Conservation (phyloP, 2,797 vertebrate genomes). For the Yasuhikotakia modesta region DNA sequence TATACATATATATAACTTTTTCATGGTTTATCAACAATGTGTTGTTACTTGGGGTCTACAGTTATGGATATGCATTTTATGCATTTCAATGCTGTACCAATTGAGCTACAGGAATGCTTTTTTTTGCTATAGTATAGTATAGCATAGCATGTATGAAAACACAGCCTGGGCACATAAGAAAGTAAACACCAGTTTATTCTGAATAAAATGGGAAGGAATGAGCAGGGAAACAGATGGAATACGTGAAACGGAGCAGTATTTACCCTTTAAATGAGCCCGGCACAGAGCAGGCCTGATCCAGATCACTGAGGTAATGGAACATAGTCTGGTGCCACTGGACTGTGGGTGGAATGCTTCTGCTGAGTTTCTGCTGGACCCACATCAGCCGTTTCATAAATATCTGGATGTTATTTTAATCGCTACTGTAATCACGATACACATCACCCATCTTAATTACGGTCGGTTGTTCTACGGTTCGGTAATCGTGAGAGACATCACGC, state of each 20-base stretch:
- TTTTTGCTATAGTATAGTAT: too few relatives aligned
- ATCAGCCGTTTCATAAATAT: constrained; percentile 32
- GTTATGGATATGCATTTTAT: too few relatives aligned
- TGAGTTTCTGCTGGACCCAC: constrained; percentile 5
- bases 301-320: constrained; percentile 40
- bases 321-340: background rate
- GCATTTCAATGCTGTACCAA: too few relatives aligned
- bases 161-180: background rate
- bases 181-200: background rate
- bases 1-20: too few relatives aligned
- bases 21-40: too few relatives aligned
- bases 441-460: too few relatives aligned
- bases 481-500: background rate
- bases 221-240: background rate
- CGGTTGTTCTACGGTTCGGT: background rate
- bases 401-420: constrained; percentile 12
- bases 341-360: constrained; percentile 31
- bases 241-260: background rate
- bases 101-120: too few relatives aligned
- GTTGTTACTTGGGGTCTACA: too few relatives aligned
- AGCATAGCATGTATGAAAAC: background rate
- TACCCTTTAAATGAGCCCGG: constrained; percentile 13
- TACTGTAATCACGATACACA: background rate
- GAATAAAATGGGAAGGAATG: background rate
- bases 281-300: constrained; percentile 19